phyloP scores from a whole-genome alignment of 2,797 vertebrate species.

The Cuniculus paca region DNA sequence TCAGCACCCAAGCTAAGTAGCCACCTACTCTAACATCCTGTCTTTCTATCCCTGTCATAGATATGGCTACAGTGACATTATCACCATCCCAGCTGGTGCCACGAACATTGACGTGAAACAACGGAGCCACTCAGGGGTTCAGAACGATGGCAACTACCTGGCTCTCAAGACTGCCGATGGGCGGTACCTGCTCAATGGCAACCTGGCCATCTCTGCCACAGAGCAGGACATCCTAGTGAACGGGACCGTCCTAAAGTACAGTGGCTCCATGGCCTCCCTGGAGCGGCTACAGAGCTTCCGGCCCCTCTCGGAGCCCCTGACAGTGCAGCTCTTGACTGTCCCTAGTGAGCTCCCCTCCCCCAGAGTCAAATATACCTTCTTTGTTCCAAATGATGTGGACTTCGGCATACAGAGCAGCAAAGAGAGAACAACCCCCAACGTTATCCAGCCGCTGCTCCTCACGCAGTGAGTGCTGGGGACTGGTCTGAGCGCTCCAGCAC shows the following conservation, averaged over 20 bases:
- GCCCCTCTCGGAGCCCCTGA: constrained; percentile 93
- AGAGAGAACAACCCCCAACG: constrained; percentile 90
- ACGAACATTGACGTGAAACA: constrained; percentile 98
- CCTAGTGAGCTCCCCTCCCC: constrained; percentile 92
- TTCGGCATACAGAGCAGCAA: constrained; percentile 91
- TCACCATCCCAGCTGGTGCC: constrained; percentile 95
- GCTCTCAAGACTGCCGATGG: constrained; percentile 93
- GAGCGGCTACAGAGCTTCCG: constrained; percentile 97
- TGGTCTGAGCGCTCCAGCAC: constrained; percentile 97
- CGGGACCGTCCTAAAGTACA: constrained; percentile 96
- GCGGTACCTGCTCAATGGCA: constrained; percentile 95
- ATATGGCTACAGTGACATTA: constrained; percentile 96
- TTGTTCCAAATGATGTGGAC: constrained; percentile 92
- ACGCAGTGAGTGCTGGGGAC: constrained; percentile 94
- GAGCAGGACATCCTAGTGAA: constrained; percentile 96
- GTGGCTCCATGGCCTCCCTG: constrained; percentile 95
- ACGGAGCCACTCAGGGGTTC: constrained; percentile 94
- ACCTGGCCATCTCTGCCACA: constrained; percentile 95
- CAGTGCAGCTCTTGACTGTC: constrained; percentile 94
- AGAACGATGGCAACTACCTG: constrained; percentile 96
- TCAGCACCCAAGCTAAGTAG: neutral
- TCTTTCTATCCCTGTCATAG: constrained; percentile 84
- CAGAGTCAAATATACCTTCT: constrained; percentile 97
- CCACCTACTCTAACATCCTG: neutral
- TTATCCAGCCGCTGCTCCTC: constrained; percentile 91